Base-by-base conservation (phyloP, 2,888 invertebrate genomes). In the Tetramorium bicarinatum region DNA sequence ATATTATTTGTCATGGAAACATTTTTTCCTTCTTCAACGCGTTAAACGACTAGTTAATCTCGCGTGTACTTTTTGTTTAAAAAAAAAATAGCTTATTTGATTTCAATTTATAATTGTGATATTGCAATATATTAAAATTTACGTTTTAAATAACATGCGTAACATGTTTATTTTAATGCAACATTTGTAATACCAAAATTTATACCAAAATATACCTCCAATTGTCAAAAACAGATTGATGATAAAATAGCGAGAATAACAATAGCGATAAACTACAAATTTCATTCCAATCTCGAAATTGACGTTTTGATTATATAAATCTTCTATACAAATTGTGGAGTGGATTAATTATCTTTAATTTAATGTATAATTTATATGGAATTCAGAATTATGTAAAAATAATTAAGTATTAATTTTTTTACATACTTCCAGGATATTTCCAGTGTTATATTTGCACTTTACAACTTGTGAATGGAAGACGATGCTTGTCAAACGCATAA, bases 1-100 rank as follows among this genome's bases (percentile, higher is more conserved):
- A 67, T 77, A 66, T 77, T 67, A n/a, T 67, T 44, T 13, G 29
- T 21, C n/a, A 44, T 67, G 44, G 8, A 66, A 77, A 77, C 8
- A 25, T 54, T 66, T 61, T 66, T 64, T 29, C 8, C 15, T 66
- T n/a, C 41, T 66, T 77, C 54, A 66, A 77, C 25, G n/a, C 21
- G n/a, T 66, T 29, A 77, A 77, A 64, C 52, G 64, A 66, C 54
- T 67, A 66, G 3, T 77, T 77, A 77, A 67, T 77, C n/a, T n/a
- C 29, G 66, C 41, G 44, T 44, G n/a, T 38, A 49, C 44, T 47
- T 77, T 56, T 18, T 0, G 15, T 52, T 52, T 25, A 25, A 18
- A 54, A 54, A 66, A 77, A 21, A 41, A 41, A 3, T 21, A 6
- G 2, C 15, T 38, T 8, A 41, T 41, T 41, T 44, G 9, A 77